Evolutionary conservation across 2,113 vertebrate species (phyloP).

Genomic region (human): GRCh38 chr3:79820501-79821000

Average conservation of each 20-base stretch:
- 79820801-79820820: conserved; percentile 74
- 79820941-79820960: too few relatives aligned
- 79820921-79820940: too few relatives aligned
- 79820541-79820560: background rate
- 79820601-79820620: conserved; percentile 71
- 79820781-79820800: conserved; percentile 75
- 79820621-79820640: conserved; percentile 82
- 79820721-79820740: background rate
- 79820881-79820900: background rate
- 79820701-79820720: background rate
- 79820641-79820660: conserved; percentile 87
- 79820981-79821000: too few relatives aligned
- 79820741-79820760: background rate
- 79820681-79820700: conserved; percentile 79
- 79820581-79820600: background rate
- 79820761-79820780: conserved; percentile 72
- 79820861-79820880: background rate
- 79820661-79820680: conserved; percentile 86
- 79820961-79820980: too few relatives aligned
- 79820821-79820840: conserved; percentile 43
- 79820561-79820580: background rate
- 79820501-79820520: background rate
- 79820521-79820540: conserved; percentile 10
- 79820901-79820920: too few relatives aligned
- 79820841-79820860: conserved; percentile 69